Evolutionary conservation across 2,888 invertebrate species (phyloP), one percentile per base, ranked within the genome.

Genomic region (Kuschelorhynchus macadamiae): DNA sequence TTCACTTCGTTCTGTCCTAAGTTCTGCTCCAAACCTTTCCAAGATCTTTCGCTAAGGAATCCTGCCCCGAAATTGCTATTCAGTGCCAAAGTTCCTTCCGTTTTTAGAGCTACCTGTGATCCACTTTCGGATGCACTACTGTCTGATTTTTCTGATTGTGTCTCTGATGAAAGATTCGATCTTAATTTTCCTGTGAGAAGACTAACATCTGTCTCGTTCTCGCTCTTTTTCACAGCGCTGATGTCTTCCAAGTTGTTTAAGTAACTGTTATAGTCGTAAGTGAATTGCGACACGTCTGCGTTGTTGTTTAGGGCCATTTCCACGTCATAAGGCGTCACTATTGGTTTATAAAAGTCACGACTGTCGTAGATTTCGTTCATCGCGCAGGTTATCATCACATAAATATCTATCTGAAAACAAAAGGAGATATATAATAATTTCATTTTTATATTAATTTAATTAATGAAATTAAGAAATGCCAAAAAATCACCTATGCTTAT

Each of bases 271-370:
- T 92, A 96, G 79, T 96, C 89, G 81, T 86, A 91, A 0, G 87
- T 76, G 72, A 83, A 83, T 16, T 74, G 67, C 25, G 72, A 7
- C 30, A 46, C 20, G 18, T 60, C 50, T 12, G 68, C 55, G 11
- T 82, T 79, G 1, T 84, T 82, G 81, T 93, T 94, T 14, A 94
- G 83, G 2, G 93, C 93, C 61, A 92, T 86, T 85, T 98, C 98
- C 17, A 98, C 87, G 84, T 99, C 98, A 82, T 91, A 96, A 0
- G 97, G 93, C 17, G 96, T 95, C 0, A 96, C 90, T 52, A 99
- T 89, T 0, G 98, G 97, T 79, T 92, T 92, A 78, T 92, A 94
- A 82, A 93, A 97, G 60, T 97, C 96, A 75, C 91, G 88, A 50
- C 90, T 91, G 79, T 92, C 92, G 79, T 92, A 91, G 39, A 96